Conservation (phyloP, 2,888 invertebrate species). For the Xestia c-nigrum region DNA sequence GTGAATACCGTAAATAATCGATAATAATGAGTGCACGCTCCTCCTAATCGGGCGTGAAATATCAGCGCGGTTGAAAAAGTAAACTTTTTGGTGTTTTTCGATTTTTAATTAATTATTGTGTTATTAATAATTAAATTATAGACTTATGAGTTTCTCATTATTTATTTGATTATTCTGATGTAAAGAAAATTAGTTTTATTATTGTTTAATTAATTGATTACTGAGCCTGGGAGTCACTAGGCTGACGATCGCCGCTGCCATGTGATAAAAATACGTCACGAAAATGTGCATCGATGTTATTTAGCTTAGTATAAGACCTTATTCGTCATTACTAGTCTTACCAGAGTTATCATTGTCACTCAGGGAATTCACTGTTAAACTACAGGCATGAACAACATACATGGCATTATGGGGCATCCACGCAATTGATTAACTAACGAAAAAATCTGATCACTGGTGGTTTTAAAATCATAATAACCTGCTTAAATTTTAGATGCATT, state of each 20-base stretch:
- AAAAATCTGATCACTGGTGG: not conserved
- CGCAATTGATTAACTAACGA: not conserved
- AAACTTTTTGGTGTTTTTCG: slow-evolving; percentile 22
- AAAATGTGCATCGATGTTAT: no score
- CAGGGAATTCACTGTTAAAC: not conserved
- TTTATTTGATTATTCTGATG: slow-evolving; percentile 32
- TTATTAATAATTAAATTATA: slow-evolving; percentile 47
- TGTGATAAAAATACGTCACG: no score
- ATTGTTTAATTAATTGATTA: slow-evolving; percentile 13
- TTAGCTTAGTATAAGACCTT: no score
- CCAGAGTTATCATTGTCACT: not conserved
- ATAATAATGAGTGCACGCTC: slow-evolving; percentile 67
- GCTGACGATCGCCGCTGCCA: no score
- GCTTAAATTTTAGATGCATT: not conserved
- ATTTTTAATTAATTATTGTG: slow-evolving; percentile 43
- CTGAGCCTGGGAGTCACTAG: not conserved
- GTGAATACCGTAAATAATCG: slow-evolving; percentile 68
- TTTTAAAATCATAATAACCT: not conserved
- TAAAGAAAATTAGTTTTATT: slow-evolving; percentile 11
- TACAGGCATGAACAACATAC: not conserved
- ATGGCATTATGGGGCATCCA: not conserved
- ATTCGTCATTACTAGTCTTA: not conserved
- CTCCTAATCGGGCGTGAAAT: slow-evolving; percentile 69
- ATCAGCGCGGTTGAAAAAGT: slow-evolving; percentile 29
- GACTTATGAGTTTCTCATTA: slow-evolving; percentile 35